Base-by-base conservation (phyloP, 2,797 vertebrate genomes). In the Hyperoplus lanceolatus region DNA sequence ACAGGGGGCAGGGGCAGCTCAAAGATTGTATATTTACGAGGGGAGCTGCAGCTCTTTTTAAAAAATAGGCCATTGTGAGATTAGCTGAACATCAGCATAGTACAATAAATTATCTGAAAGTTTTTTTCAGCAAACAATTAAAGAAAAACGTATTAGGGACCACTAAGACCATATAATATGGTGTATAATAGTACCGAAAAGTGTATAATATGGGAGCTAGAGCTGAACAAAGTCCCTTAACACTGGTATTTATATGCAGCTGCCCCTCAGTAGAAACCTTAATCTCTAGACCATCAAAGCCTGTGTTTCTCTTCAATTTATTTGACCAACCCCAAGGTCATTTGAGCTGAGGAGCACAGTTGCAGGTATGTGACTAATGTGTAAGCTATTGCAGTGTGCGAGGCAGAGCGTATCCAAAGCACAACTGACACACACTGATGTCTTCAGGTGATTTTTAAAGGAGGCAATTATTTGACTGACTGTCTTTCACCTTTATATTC, bases 391-490 rank as follows among this genome's bases (percentile, higher is more conserved):
- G 55, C 80, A 71, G n/a, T 55, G 39, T 59, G 50, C 64, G n/a
- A 12, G 18, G 42, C 43, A 21, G 38, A 41, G 39, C 10, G 4
- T 55, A 64, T 81, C 56, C 39, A 43, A 73, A 79, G 61, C 70
- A 13, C 55, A 36, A 16, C 70, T 48, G 56, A 36, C 63, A 73
- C 46, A 4, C 9, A 10, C 10, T 60, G 60, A 18, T 67, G 56
- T 59, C 51, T 67, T 80, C 70, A 75, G 70, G 57, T 81, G 79
- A 70, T 81, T 81, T 79, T 70, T 12, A 66, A 73, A 70, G 73
- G 62, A 69, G 29, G 13, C 54, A 61, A 63, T 77, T 76, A 73
- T 75, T 70, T 74, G 46, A 16, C 46, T n/a, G 75, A 61, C 51
- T 54, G 12, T 51, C 7, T 42, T 39, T 59, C 41, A 59, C 29